These are phyloP conservation scores for Atlantisia rogersi DNA, from an alignment of 2,113 vertebrate genomes.

Conservation along the genomic window DNA sequence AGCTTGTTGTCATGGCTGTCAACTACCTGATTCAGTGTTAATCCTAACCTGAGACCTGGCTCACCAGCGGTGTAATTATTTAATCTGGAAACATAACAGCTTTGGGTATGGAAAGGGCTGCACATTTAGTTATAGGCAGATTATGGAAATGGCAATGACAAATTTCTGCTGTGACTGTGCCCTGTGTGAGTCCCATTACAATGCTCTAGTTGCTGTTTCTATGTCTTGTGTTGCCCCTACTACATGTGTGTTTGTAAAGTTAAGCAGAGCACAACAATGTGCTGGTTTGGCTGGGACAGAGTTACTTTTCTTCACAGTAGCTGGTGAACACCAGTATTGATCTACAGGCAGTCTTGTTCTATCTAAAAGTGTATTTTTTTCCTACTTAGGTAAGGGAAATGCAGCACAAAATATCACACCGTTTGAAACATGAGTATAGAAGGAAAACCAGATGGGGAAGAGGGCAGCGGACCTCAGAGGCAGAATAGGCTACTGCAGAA, in stretches of 20 bases:
- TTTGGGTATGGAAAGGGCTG: background rate
- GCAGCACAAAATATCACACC: background rate
- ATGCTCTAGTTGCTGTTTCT: background rate
- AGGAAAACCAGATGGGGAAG: background rate
- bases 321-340: background rate
- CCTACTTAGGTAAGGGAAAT: background rate
- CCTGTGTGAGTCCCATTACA: background rate
- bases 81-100: background rate
- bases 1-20: constrained; percentile 16
- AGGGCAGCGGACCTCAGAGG: background rate
- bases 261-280: background rate
- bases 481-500: background rate
- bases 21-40: constrained; percentile 6
- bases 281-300: too few species aligned
- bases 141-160: background rate
- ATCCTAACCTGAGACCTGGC: constrained; percentile 1
- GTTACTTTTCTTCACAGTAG: too few species aligned
- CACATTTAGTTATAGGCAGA: background rate
- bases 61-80: constrained; percentile 33
- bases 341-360: background rate
- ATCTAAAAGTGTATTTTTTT: background rate
- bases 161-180: background rate
- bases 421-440: background rate
- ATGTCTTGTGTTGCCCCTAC: fast-evolving
- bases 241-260: background rate